phyloP scores from a whole-genome alignment of 2,113 vertebrate species.

The Stictonetta naevosa region DNA sequence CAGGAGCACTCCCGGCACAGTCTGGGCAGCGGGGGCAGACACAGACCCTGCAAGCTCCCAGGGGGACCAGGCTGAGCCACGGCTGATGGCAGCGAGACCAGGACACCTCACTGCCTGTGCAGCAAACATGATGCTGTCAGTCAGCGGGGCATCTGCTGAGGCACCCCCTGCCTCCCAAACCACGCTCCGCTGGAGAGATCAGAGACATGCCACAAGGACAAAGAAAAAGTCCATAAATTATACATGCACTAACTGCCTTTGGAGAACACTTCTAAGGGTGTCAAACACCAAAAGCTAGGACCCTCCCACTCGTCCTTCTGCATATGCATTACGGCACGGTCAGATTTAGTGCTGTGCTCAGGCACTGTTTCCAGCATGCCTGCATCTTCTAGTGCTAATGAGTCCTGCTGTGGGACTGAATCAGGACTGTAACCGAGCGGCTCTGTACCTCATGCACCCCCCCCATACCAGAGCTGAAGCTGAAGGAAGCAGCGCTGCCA shows the following conservation, averaged over 20 bases:
- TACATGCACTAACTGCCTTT: neutral
- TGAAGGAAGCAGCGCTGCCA: accelerated
- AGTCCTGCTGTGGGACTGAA: accelerated
- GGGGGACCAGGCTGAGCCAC: neutral
- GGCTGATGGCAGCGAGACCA: accelerated
- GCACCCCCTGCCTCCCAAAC: neutral
- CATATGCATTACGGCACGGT: accelerated
- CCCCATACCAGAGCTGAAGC: neutral
- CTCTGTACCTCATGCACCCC: neutral
- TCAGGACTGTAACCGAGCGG: accelerated
- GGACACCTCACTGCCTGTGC: neutral
- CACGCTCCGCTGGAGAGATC: neutral
- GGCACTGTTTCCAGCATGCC: neutral
- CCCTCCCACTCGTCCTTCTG: neutral
- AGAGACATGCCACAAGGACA: conserved; percentile 21
- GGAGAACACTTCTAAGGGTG: conserved; percentile 15
- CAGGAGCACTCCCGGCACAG: accelerated
- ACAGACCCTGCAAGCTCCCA: accelerated
- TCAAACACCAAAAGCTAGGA: neutral
- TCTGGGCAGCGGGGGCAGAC: accelerated
- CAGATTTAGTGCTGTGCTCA: accelerated
- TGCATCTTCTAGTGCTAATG: accelerated
- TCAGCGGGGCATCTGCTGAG: neutral
- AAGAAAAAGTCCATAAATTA: conserved; percentile 26
- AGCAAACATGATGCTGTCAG: neutral